Evolutionary conservation across 2,888 invertebrate species (phyloP).

Genomic region (Oithona nana): DNA sequence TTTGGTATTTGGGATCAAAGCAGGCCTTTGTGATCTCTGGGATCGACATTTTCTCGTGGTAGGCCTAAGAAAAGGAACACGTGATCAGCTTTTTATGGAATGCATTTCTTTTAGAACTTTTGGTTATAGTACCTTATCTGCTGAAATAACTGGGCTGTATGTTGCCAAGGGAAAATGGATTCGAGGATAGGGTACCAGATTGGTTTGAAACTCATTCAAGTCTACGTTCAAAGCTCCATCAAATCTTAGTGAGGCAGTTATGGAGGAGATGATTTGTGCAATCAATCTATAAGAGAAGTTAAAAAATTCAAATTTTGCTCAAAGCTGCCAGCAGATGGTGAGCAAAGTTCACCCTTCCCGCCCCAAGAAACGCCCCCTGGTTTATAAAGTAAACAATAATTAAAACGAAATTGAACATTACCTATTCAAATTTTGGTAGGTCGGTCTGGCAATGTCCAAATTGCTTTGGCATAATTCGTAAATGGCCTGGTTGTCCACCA

Average conservation of each 20-base stretch:
- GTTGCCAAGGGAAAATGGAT: constrained; percentile 34
- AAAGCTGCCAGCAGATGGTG: no score
- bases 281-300: constrained; percentile 25
- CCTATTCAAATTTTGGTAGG: constrained; percentile 69
- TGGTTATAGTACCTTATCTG: no score
- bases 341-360: no score
- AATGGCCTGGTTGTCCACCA: constrained; percentile 43
- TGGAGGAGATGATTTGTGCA: constrained; percentile 41
- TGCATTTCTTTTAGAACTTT: no score
- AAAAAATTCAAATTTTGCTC: no score
- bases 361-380: no score
- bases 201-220: constrained; percentile 55
- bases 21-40: constrained; percentile 32
- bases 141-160: constrained; percentile 23
- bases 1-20: constrained; percentile 32
- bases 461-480: constrained; percentile 48
- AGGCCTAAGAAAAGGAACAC: no score
- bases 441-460: constrained; percentile 53
- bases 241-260: constrained; percentile 50
- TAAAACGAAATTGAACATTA: constrained; percentile 27
- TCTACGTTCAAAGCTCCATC: constrained; percentile 46
- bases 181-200: constrained; percentile 71
- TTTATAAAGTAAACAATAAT: no score
- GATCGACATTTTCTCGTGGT: constrained; percentile 25
- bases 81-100: no score